Evolutionary conservation across 2,797 vertebrate species (phyloP).

Genomic region (Streptopelia turtur): DNA sequence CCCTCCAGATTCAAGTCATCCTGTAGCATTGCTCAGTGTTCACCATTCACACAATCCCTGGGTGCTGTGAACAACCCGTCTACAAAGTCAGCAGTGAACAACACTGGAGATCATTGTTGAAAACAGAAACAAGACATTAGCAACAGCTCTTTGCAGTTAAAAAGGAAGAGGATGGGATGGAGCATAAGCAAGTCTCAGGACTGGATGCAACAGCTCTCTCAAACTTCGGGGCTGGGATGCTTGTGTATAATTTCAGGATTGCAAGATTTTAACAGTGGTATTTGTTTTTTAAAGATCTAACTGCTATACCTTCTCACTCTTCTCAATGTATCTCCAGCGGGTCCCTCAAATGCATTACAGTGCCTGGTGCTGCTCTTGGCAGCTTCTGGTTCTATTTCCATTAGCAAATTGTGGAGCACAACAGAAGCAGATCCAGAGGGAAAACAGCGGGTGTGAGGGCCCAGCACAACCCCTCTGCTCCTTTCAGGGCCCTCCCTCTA

Average conservation of each 20-base stretch:
- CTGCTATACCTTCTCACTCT: neutral
- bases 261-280: neutral
- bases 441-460: neutral
- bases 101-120: accelerated
- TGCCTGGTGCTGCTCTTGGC: neutral
- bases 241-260: neutral
- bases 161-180: neutral
- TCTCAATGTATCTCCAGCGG: neutral
- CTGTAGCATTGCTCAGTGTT: neutral
- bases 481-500: neutral
- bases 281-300: neutral
- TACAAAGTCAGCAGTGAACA: neutral
- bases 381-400: neutral
- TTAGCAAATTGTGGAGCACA: neutral
- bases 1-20: accelerated
- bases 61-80: neutral
- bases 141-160: neutral
- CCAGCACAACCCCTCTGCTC: neutral
- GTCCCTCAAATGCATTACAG: neutral
- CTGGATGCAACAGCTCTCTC: neutral
- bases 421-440: neutral
- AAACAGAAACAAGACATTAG: neutral
- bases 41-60: neutral
- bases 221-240: neutral
- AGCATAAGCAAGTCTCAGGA: neutral